phyloP scores from a whole-genome alignment of 64 coral and sea anemone genomes.

The Astreopora myriophthalma region DNA sequence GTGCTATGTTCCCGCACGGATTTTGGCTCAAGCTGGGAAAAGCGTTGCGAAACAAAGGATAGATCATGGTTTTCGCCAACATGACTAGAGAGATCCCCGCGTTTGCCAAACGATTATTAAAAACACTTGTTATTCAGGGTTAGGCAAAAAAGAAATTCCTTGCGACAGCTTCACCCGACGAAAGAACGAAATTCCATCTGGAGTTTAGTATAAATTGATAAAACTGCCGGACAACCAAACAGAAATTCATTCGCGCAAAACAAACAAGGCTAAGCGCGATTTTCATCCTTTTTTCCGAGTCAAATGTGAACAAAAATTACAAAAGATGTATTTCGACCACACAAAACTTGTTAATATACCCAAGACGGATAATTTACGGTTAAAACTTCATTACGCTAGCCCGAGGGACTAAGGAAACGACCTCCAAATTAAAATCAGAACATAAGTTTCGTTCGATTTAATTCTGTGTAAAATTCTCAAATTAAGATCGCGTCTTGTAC shows the following conservation, averaged over 20 bases:
- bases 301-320: not conserved
- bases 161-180: not conserved
- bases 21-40: slow-evolving; percentile 11
- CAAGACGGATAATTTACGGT: not conserved
- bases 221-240: not conserved
- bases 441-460: not conserved
- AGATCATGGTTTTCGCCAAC: not conserved
- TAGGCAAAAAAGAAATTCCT: not conserved
- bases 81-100: not conserved
- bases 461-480: slow-evolving; percentile 48
- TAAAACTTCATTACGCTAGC: not conserved
- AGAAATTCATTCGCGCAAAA: slow-evolving; percentile 8
- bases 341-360: not conserved
- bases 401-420: not conserved
- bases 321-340: not conserved
- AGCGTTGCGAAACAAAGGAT: not conserved
- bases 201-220: not conserved
- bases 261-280: not conserved
- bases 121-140: not conserved
- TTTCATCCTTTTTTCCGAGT: not conserved
- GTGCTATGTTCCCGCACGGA: not conserved
- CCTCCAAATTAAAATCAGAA: not conserved
- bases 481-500: slow-evolving; percentile 13
- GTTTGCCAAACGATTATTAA: not conserved
- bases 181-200: not conserved